Conservation (phyloP, 2,797 vertebrate genomes). For the Gadopsis marmoratus region DNA sequence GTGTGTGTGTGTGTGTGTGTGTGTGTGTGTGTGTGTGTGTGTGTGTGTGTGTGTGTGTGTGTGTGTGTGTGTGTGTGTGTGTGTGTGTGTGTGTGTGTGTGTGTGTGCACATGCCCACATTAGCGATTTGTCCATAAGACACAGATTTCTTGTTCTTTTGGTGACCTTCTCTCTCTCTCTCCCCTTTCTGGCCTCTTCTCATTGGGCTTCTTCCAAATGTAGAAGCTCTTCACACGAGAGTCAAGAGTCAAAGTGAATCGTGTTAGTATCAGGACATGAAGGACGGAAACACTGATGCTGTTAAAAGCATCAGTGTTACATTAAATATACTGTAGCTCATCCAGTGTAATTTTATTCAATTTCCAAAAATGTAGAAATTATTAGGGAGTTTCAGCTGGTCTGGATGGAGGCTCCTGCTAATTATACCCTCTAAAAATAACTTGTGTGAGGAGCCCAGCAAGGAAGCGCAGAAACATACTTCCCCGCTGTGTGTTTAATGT, state of each 20-base stretch:
- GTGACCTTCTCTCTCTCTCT: slow-evolving; percentile 64
- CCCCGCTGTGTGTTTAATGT: slow-evolving; percentile 46
- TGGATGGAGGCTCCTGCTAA: slow-evolving; percentile 34
- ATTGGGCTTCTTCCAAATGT: slow-evolving; percentile 54
- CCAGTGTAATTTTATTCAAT: background rate
- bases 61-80: slow-evolving; percentile 20
- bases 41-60: slow-evolving; percentile 25
- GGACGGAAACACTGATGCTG: slow-evolving; percentile 18
- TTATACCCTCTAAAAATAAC: slow-evolving; percentile 58
- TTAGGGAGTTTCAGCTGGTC: slow-evolving; percentile 23
- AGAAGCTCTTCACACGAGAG: slow-evolving; percentile 38
- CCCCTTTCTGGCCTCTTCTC: slow-evolving; percentile 32
- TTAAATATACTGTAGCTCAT: background rate
- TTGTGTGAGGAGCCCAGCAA: slow-evolving; percentile 22
- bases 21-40: slow-evolving; percentile 17
- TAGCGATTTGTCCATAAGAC: slow-evolving; percentile 50
- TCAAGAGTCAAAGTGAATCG: slow-evolving; percentile 44
- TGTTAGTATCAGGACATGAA: slow-evolving; percentile 34
- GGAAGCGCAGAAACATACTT: slow-evolving; percentile 27
- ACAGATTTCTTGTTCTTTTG: slow-evolving; percentile 52
- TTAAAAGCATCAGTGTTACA: too few relatives aligned
- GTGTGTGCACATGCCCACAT: slow-evolving; percentile 32
- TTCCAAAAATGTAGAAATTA: slow-evolving; percentile 7
- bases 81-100: slow-evolving; percentile 17
- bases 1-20: slow-evolving; percentile 27